phyloP scores from a whole-genome alignment of 2,888 invertebrate species.

The Caenorhabditis angaria region DNA sequence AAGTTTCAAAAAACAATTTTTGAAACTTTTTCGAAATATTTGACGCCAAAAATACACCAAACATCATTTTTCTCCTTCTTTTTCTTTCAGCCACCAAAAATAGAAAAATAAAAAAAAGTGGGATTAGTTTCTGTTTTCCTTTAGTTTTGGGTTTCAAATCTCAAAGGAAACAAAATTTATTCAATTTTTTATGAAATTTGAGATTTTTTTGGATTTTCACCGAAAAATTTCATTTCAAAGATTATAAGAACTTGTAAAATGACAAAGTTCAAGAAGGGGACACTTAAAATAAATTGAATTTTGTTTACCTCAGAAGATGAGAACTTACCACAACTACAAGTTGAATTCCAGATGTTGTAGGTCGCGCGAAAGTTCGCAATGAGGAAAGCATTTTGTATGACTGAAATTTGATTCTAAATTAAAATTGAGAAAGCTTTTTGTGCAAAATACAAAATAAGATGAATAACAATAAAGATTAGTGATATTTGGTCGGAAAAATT shows the following conservation, averaged over 20 bases:
- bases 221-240: constrained; percentile 6
- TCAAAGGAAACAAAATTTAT: not conserved
- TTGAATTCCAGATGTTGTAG: constrained; percentile 30
- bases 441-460: too few species aligned
- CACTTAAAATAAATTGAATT: not conserved
- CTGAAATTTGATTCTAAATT: too few species aligned
- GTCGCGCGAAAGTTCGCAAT: constrained; percentile 35
- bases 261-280: constrained; percentile 3
- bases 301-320: not conserved
- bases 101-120: not conserved
- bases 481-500: too few species aligned
- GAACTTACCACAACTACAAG: constrained; percentile 40
- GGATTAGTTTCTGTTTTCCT: not conserved
- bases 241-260: not conserved
- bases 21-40: too few species aligned
- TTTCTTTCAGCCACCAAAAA: too few species aligned
- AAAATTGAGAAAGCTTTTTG: too few species aligned
- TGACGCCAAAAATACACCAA: too few species aligned
- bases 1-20: too few species aligned
- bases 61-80: too few species aligned
- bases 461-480: too few species aligned
- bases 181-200: not conserved
- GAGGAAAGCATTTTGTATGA: constrained; percentile 17
- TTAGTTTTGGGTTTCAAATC: not conserved
- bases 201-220: not conserved